Base-by-base conservation (phyloP, 2,797 vertebrate genomes). In the Pterois miles region DNA sequence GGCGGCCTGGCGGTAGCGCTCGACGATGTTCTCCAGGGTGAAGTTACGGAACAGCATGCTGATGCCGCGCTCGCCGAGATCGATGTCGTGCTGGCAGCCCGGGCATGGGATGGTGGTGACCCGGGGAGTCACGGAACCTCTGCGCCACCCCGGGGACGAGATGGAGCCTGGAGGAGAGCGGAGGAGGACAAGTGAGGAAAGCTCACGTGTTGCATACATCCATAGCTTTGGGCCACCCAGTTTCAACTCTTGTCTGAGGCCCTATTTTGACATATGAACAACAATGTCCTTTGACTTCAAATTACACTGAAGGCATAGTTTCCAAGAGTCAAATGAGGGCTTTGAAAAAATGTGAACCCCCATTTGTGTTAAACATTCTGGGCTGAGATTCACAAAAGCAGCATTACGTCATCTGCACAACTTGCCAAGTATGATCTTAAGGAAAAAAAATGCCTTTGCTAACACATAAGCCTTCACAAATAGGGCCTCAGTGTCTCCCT, bases 31-130 rank as follows among this genome's bases (percentile, higher is more conserved):
- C 93, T 99, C 98, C 95, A 99, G 93, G 3, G 98, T 99, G 84
- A 99, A 96, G 94, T 99, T 99, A 14, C 98, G 95, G 90, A 99
- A 99, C 64, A 99, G 92, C 93, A 98, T 98, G 84, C 94, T 98
- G 94, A 99, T 97, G 79, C 98, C 98, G 13, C 98, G 97, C 78
- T 99, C 98, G 40, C 98, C 98, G 0, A 99, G 96, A 90, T 99
- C 98, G 9, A 99, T 96, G 86, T 98, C 97, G 11, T 96, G 96
- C 87, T 97, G 95, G 91, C 98, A 99, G 81, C 97, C 97, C 0
- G 98, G 98, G 88, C 98, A 99, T 0, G 97, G 96, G 87, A 99
- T 97, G 13, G 94, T 89, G 53, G 96, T 99, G 13, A 97, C 89
- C 60, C 95, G 95, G 5, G 97, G 96, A 20, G 97, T 97, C 87